phyloP scores from a whole-genome alignment of 2,797 vertebrate genomes.

The Sebastes hubbsi region DNA sequence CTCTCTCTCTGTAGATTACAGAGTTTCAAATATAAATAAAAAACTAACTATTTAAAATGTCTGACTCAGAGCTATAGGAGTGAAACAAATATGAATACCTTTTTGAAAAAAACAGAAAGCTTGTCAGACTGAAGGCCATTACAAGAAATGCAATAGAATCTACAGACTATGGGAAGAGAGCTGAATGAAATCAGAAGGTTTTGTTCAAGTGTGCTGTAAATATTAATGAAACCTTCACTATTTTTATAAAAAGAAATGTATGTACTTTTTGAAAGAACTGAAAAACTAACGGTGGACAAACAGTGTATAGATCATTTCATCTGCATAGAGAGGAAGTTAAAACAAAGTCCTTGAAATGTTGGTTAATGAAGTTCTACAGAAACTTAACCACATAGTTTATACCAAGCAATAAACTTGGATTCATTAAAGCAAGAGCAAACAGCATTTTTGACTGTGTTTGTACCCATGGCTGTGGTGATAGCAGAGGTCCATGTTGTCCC shows the following conservation, averaged over 20 bases:
- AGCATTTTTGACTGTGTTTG: conserved; percentile 17
- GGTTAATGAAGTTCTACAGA: not conserved
- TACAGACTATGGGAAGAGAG: not conserved
- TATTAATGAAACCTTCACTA: not conserved
- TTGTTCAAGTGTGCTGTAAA: not conserved
- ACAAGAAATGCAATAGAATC: not conserved
- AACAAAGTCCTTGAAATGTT: not conserved
- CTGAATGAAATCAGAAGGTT: not conserved
- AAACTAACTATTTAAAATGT: not conserved
- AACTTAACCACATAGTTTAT: not conserved
- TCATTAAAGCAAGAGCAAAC: conserved; percentile 3
- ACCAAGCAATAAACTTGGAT: not conserved
- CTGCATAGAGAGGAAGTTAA: not conserved
- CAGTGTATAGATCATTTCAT: not conserved
- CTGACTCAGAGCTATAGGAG: not conserved
- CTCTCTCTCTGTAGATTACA: not conserved
- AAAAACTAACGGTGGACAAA: not conserved
- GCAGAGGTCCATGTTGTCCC: conserved; percentile 20
- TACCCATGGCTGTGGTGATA: conserved; percentile 9
- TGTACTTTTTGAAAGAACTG: not conserved
- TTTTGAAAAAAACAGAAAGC: not conserved
- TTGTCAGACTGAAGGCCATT: not conserved
- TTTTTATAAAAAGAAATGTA: not conserved
- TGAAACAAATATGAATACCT: not conserved
- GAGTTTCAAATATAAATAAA: not conserved